Evolutionary conservation across 1,140 invertebrate genomes (phyloP), one percentile per base, ranked within the genome.

Genomic region (Drosophila sulfurigaster): DNA sequence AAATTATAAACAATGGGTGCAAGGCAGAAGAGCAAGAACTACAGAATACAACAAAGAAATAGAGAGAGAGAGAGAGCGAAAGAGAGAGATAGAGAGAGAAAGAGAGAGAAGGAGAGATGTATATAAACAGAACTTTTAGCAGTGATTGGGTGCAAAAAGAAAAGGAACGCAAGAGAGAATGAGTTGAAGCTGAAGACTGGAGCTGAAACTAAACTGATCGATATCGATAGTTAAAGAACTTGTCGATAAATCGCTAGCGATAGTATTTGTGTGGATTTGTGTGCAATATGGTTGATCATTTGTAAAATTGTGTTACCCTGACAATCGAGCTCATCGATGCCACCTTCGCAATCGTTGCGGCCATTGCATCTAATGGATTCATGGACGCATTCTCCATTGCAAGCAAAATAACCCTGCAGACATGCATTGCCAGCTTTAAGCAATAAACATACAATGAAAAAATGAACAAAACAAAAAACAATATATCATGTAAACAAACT

Each of bases 321-420:
- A 75, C 95, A 96, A 78, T 94, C 82, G 48, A 93, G 87, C 92
- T 97, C 97, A 91, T 97, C 96, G 91, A 94, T 95, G 30, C 93
- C 94, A 92, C 95, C 95, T n/a, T 93, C 91, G 93, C 97, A 97
- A 93, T 97, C 96, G 32, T 82, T 81, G 60, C 92, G 86, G 45
- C 94, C 94, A 92, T 98, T 95, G 92, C 97, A 98, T 35, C 89
- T 62, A 1, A 82, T 43, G 58, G 67, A 56, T 58, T 56, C 63
- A 74, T 60, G 13, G 41, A 90, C 77, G 69, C 89, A 91, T 41
- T 43, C 69, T 35, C 81, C 75, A 35, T 91, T 86, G 75, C 89
- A 91, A 62, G 59, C 8, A 5, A 81, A 43, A 13, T 45, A 16
- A 51, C 64, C 11, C 3, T 45, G 20, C 20, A 58, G 64, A 64